These are phyloP conservation scores for Campopleginae sp. DNA, from an alignment of 2,888 invertebrate species.

Conservation along the genomic window DNA sequence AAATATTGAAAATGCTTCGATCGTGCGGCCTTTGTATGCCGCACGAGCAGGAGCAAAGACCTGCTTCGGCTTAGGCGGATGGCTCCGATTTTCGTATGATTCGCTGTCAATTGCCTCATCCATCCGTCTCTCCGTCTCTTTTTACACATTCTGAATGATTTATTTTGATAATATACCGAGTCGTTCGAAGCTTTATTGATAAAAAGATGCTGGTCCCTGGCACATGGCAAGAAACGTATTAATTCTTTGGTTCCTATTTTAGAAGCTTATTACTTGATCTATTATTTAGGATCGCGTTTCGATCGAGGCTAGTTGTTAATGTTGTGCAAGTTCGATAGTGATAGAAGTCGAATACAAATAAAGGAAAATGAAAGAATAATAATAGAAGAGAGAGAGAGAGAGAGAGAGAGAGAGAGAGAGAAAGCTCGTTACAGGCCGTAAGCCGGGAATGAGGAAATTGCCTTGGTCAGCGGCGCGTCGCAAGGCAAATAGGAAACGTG, in stretches of 20 bases:
- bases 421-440: constrained; percentile 28
- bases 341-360: constrained; percentile 26
- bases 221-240: constrained; percentile 17
- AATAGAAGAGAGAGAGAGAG: too few relatives aligned
- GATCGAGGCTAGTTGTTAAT: constrained; percentile 19
- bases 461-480: not conserved
- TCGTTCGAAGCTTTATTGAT: not conserved
- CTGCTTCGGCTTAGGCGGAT: not conserved
- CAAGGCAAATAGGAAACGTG: not conserved
- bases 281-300: constrained; percentile 17
- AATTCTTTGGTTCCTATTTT: not conserved
- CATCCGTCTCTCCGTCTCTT: constrained; percentile 70
- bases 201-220: not conserved
- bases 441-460: not conserved
- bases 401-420: too few relatives aligned
- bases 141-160: constrained; percentile 82
- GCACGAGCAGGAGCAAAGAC: not conserved
- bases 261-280: constrained; percentile 11
- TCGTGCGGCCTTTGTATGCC: too few relatives aligned
- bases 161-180: constrained; percentile 81
- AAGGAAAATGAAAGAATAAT: not conserved
- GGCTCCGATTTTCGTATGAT: not conserved
- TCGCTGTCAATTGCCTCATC: not conserved
- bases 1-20: not conserved
- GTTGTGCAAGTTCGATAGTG: constrained; percentile 56